Evolutionary conservation across 1,140 invertebrate species (phyloP).

Genomic region (Tenebrio molitor): DNA sequence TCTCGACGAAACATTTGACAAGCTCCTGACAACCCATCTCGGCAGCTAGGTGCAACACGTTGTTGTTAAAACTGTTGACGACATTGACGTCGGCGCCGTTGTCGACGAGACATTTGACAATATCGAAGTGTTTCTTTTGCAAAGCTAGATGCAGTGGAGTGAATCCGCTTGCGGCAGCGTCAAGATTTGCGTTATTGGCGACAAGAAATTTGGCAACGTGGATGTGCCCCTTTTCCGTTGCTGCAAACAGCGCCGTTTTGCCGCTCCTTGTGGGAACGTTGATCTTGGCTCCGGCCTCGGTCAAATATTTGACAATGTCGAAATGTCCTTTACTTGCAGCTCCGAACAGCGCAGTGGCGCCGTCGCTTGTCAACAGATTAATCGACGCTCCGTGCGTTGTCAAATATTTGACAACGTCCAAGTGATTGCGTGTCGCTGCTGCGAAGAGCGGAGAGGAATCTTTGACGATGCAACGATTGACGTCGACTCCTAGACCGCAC

Average conservation of each 20-base stretch:
- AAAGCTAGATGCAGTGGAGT: slow-evolving; percentile 46
- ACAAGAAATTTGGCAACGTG: slow-evolving; percentile 47
- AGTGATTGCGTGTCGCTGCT: neutral
- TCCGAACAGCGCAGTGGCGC: neutral
- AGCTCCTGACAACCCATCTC: slow-evolving; percentile 42
- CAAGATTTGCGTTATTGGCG: slow-evolving; percentile 24
- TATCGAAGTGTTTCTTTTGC: slow-evolving; percentile 40
- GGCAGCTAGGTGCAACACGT: slow-evolving; percentile 46
- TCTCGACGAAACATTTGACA: slow-evolving; percentile 45
- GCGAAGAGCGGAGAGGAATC: neutral
- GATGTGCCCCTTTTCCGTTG: slow-evolving; percentile 21
- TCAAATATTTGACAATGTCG: slow-evolving; percentile 16
- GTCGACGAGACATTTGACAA: slow-evolving; percentile 48
- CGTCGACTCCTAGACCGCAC: too few relatives aligned
- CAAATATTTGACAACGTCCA: slow-evolving; percentile 30
- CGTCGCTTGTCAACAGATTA: neutral
- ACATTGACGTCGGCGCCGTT: slow-evolving; percentile 44
- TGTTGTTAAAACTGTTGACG: slow-evolving; percentile 36
- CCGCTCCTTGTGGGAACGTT: neutral
- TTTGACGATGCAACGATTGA: neutral
- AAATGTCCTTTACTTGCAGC: neutral
- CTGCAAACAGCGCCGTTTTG: neutral
- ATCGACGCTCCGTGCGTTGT: slow-evolving; percentile 43
- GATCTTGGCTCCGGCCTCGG: slow-evolving; percentile 30
- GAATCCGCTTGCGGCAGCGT: neutral